Conservation (phyloP, 2,797 vertebrate species). For the Poecilia wingei region DNA sequence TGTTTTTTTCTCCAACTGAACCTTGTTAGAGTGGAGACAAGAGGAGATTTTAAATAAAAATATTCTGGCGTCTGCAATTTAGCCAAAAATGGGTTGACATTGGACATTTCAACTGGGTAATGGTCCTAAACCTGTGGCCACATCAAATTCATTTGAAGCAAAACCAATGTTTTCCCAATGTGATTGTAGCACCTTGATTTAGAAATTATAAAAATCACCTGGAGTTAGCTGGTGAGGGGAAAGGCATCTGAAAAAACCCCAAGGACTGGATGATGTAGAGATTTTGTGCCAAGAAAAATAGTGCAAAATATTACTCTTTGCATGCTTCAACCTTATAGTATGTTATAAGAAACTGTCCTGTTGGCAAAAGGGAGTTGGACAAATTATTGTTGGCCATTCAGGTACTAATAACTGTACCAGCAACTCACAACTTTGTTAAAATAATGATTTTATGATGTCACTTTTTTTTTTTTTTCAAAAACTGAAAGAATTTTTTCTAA, state of each 20-base stretch:
- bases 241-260: background rate
- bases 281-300: background rate
- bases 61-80: background rate
- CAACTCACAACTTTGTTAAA: background rate
- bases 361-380: background rate
- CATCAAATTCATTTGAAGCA: background rate
- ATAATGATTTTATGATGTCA: background rate
- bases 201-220: background rate
- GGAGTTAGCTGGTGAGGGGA: background rate
- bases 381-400: background rate
- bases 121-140: background rate
- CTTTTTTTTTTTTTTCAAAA: background rate
- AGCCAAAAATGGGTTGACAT: background rate
- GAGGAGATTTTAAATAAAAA: background rate
- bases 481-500: background rate
- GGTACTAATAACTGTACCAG: background rate
- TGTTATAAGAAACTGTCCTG: background rate
- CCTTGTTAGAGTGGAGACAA: background rate
- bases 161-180: background rate
- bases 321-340: background rate
- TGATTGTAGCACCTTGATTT: background rate
- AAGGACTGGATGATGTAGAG: background rate
- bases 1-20: background rate
- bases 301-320: background rate
- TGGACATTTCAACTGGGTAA: background rate